phyloP scores from a whole-genome alignment of 2,113 vertebrate species.

The mouse (Mus musculus) region DNA sequence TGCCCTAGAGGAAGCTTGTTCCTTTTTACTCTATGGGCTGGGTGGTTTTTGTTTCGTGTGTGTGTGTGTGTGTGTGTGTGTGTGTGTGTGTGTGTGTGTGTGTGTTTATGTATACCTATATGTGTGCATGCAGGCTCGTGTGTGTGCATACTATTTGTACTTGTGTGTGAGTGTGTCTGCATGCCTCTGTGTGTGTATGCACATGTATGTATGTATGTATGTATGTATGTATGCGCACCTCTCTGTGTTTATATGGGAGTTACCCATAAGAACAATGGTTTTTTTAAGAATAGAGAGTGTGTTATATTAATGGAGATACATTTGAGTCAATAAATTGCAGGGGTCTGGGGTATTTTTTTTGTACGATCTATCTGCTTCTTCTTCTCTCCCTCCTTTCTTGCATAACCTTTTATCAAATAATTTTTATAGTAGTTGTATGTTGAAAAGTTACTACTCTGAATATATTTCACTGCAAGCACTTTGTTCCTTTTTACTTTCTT shows the following conservation, averaged over 20 bases:
- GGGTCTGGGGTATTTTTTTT: background rate
- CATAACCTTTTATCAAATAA: background rate
- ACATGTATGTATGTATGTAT: background rate
- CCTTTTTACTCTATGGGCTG: background rate
- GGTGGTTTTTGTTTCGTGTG: background rate
- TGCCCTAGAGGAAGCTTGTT: background rate
- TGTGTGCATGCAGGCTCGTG: background rate
- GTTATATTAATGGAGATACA: background rate
- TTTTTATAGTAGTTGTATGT: background rate
- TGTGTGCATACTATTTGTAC: background rate
- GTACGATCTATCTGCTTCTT: background rate
- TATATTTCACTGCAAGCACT: background rate
- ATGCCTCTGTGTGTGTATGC: background rate
- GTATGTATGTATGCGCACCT: background rate
- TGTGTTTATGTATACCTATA: background rate
- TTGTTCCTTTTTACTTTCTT: background rate
- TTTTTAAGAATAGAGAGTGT: background rate
- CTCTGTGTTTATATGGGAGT: background rate
- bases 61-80: background rate
- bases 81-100: background rate
- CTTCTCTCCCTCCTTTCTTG: background rate
- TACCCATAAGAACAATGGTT: background rate
- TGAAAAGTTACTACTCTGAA: background rate
- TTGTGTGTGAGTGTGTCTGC: background rate
- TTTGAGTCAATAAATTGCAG: background rate